Evolutionary conservation across 2,113 vertebrate genomes (phyloP).

Genomic region (Boleophthalmus pectinirostris): DNA sequence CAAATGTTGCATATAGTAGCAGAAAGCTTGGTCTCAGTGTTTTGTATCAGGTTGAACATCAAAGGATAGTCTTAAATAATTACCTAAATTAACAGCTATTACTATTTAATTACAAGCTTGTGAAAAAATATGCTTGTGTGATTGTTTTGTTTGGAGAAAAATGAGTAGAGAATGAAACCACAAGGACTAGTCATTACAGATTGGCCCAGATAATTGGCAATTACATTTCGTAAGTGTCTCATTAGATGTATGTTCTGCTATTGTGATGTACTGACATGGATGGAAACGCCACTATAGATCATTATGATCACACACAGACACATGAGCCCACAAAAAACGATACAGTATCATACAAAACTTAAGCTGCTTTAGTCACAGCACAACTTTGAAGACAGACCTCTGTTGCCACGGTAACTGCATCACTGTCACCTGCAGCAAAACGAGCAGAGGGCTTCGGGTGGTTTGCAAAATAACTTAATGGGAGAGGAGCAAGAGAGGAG

Average conservation of each 20-base stretch:
- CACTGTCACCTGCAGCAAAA: conserved; percentile 6
- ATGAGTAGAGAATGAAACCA: conserved; percentile 20
- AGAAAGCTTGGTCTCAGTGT: background rate
- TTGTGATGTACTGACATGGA: background rate
- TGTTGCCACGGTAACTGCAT: conserved; percentile 8
- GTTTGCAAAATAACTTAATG: background rate
- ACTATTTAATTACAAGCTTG: background rate
- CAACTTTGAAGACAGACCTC: conserved; percentile 1
- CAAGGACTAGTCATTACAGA: background rate
- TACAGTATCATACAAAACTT: background rate
- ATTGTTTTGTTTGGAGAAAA: background rate
- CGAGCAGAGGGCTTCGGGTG: background rate
- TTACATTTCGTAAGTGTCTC: background rate
- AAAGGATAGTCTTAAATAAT: background rate
- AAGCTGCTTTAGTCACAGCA: background rate
- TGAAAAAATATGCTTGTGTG: background rate
- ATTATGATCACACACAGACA: background rate
- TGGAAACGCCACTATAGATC: background rate
- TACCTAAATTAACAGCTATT: background rate
- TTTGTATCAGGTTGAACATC: background rate
- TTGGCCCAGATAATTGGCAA: background rate
- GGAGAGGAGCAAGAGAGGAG: background rate
- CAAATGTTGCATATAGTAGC: no score
- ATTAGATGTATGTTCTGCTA: background rate
- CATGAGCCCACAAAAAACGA: background rate